phyloP scores from a whole-genome alignment of 2,113 vertebrate genomes.

The Bolborhynchus lineola region DNA sequence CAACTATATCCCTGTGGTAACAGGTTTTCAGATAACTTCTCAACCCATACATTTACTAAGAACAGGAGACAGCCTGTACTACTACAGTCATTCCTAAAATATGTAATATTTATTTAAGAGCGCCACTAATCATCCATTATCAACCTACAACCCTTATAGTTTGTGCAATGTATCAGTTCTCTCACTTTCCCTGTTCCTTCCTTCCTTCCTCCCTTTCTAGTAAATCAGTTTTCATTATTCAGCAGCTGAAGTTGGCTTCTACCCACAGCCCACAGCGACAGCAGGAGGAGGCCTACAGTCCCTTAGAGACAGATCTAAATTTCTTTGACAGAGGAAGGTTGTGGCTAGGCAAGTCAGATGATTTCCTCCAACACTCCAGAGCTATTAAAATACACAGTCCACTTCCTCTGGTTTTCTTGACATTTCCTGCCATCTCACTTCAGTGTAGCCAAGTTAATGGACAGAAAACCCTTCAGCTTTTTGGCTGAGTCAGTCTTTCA shows the following conservation, averaged over 20 bases:
- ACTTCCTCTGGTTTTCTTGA: neutral
- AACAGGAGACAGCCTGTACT: neutral
- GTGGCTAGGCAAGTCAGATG: neutral
- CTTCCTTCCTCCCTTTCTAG: neutral
- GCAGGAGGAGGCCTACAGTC: neutral
- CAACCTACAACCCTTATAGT: neutral
- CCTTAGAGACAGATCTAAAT: neutral
- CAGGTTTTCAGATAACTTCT: neutral
- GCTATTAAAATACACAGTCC: neutral
- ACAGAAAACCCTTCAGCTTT: neutral
- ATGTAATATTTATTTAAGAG: neutral
- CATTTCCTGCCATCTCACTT: neutral
- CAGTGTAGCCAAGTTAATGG: neutral
- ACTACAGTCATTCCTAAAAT: neutral
- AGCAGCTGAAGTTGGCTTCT: neutral
- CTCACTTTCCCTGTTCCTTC: neutral
- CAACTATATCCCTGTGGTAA: neutral
- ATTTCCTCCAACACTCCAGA: neutral
- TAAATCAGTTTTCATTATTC: neutral
- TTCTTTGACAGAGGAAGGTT: neutral
- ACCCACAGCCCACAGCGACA: neutral
- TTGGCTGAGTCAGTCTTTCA: neutral
- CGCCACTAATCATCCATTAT: neutral
- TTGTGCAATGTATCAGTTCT: neutral
- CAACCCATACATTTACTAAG: neutral